phyloP scores from a whole-genome alignment of 2,797 vertebrate species.

The Pipistrellus pygmaeus region DNA sequence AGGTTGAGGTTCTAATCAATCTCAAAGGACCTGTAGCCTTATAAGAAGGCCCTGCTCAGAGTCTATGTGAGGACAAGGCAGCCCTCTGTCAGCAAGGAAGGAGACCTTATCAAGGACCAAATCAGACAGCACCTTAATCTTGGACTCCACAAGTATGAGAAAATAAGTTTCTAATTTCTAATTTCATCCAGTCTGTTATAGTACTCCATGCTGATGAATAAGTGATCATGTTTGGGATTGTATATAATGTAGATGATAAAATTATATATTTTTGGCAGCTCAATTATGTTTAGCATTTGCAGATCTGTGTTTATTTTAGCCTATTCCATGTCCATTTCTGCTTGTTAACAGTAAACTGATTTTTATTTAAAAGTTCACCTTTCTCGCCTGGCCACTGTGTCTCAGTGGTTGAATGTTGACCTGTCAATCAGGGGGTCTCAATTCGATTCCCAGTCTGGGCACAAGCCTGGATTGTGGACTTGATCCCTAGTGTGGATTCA shows the following conservation, averaged over 20 bases:
- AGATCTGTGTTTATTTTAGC: neutral
- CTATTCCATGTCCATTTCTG: neutral
- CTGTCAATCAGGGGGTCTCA: no score
- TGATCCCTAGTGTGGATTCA: no score
- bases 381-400: neutral
- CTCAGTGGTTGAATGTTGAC: no score
- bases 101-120: neutral
- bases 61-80: neutral
- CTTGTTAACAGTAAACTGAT: neutral
- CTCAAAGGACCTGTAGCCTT: neutral
- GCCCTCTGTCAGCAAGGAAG: neutral
- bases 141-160: neutral
- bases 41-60: neutral
- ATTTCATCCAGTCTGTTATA: neutral
- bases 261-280: neutral
- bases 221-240: neutral
- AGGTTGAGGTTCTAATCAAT: neutral
- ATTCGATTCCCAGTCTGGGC: no score
- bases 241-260: neutral
- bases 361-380: neutral
- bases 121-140: neutral
- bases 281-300: neutral
- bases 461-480: no score
- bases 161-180: neutral
- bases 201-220: neutral